phyloP scores from a whole-genome alignment of 2,888 invertebrate genomes.

The Hyles lineata region DNA sequence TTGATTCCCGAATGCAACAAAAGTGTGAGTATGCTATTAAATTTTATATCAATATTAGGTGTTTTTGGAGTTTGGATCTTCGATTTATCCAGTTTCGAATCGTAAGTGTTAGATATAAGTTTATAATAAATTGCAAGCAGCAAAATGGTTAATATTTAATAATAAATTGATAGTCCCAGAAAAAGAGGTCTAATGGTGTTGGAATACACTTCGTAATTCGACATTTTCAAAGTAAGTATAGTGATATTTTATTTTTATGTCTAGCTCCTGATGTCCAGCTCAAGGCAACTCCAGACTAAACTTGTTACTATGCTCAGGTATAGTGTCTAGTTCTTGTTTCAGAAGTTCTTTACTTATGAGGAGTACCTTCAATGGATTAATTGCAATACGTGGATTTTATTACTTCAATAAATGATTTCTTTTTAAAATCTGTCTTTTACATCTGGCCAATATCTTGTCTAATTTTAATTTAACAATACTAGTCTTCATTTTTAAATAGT shows the following conservation, averaged over 20 bases:
- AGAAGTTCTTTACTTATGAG: constrained; percentile 8
- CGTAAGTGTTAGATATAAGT: constrained; percentile 9
- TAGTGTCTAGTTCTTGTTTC: constrained; percentile 20
- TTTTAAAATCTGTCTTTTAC: constrained; percentile 31
- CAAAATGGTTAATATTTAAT: neutral
- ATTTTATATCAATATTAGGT: neutral
- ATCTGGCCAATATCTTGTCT: constrained; percentile 18
- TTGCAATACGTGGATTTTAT: constrained; percentile 23
- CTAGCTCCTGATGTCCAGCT: neutral
- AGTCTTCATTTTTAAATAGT: no score
- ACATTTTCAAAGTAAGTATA: constrained; percentile 4
- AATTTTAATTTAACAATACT: no score
- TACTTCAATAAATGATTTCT: constrained; percentile 23
- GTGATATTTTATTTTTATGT: neutral
- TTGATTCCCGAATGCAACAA: neutral
- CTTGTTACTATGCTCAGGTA: constrained; percentile 8
- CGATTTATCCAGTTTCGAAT: neutral
- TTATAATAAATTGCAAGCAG: no score
- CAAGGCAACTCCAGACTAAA: neutral
- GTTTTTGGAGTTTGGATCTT: neutral
- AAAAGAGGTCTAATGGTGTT: neutral
- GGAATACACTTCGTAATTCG: neutral
- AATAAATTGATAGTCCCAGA: neutral
- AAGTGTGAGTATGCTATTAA: neutral
- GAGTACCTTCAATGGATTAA: constrained; percentile 26